phyloP scores from a whole-genome alignment of 2,797 vertebrate species.

The Pelodytes ibericus region DNA sequence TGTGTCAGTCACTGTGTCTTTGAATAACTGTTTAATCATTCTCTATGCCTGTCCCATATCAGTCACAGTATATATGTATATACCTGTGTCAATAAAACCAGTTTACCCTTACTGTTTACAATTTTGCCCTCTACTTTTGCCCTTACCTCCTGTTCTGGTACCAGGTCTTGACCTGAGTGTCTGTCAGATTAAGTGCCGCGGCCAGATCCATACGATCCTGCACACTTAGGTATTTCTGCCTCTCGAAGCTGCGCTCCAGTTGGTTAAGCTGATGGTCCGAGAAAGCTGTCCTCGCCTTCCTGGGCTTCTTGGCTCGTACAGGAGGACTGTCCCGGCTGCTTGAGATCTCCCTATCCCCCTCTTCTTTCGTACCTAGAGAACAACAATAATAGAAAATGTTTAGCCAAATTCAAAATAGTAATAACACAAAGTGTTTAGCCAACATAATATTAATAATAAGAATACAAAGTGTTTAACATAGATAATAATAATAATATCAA shows the following conservation, averaged over 20 bases:
- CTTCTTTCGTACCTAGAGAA: slow-evolving; percentile 78
- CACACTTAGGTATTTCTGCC: slow-evolving; percentile 96
- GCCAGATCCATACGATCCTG: slow-evolving; percentile 98
- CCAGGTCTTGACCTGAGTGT: slow-evolving; percentile 99
- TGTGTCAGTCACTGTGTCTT: not conserved
- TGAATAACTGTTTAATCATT: too few species aligned
- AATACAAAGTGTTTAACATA: too few species aligned
- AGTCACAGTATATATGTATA: too few species aligned
- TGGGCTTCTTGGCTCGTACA: slow-evolving; percentile 92
- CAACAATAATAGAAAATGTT: not conserved
- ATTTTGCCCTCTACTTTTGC: not conserved
- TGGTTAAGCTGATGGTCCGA: slow-evolving; percentile 96
- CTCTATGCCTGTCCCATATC: not conserved
- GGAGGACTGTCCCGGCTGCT: slow-evolving; percentile 95
- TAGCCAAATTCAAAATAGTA: too few species aligned
- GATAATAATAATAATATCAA: too few species aligned
- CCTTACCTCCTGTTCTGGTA: slow-evolving; percentile 97
- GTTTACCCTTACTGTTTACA: too few species aligned
- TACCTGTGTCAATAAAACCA: too few species aligned
- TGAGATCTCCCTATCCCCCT: slow-evolving; percentile 93
- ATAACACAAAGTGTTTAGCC: too few species aligned
- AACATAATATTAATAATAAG: too few species aligned
- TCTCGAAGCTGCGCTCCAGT: slow-evolving; percentile 96
- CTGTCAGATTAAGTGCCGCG: slow-evolving; percentile 95
- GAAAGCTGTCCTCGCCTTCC: slow-evolving; percentile 97